Base-by-base conservation (phyloP, 2,888 invertebrate genomes). In the Nycteola revayana region DNA sequence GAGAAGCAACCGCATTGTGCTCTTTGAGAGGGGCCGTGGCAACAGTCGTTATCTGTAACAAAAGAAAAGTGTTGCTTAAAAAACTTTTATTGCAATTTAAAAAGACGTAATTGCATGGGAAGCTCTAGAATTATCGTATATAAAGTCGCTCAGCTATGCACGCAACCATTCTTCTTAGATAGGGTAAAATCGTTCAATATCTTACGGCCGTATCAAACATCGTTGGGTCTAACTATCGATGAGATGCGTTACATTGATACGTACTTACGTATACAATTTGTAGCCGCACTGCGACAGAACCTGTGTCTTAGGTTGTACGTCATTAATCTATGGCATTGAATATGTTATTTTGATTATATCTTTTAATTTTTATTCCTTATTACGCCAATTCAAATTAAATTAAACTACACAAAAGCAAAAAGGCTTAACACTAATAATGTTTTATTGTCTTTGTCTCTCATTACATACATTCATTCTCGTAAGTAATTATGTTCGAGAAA, bases 41-140 rank as follows among this genome's bases (percentile, higher is more conserved):
- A 82, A 74, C 76, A 81, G 81, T 75, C 49, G 69, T 70, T 80
- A 80, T 85, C 87, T 88, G 85, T 61, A 88, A 87, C 85, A 86
- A 86, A 73, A 68, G 70, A 75, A 68, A 63, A 65, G 64, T 60
- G 64, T 63, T 67, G 64, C 56, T 75, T 66, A 61, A 75, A 72
- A 69, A 67, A 64, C 44, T 48, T 67, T 66, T 67, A 69, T 60
- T 43, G 64, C 59, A 67, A 63, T 66, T 64, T 62, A 67, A 63
- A 60, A 60, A 46, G 55, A 58, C 57, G 48, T 66, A 67, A 68
- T 71, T 72, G 69, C 69, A 62, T 74, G 76, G 62, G 75, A 75
- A 75, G 59, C 55, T 63, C 53, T 53, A 60, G 62, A 67, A 65
- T 60, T 62, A 58, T 61, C 50, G 60, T 56, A 58, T 48, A 58